Evolutionary conservation across 1,140 invertebrate species (phyloP).

Genomic region (Pseudomyrmex pallidus): DNA sequence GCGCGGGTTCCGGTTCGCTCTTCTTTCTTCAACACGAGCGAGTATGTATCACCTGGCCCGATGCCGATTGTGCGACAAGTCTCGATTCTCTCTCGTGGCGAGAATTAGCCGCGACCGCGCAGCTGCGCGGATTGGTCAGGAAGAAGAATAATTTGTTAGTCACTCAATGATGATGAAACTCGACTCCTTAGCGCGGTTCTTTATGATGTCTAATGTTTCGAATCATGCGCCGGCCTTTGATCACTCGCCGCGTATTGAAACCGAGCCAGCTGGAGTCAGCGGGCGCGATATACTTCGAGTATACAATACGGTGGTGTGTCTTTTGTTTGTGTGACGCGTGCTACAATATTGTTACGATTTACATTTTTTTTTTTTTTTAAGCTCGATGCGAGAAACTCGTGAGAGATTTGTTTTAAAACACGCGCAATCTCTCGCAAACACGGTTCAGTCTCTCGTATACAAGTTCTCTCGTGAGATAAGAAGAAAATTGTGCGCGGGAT

Average conservation of each 20-base stretch:
- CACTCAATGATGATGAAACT: slow-evolving; percentile 45
- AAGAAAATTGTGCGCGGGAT: neutral
- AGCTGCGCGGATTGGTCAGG: slow-evolving; percentile 33
- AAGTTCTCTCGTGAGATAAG: neutral
- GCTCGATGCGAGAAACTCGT: too few species aligned
- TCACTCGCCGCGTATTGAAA: slow-evolving; percentile 18
- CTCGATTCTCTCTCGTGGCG: slow-evolving; percentile 26
- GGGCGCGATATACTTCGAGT: neutral
- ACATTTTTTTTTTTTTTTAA: too few species aligned
- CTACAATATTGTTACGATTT: too few species aligned
- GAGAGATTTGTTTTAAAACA: too few species aligned
- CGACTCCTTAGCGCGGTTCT: slow-evolving; percentile 30
- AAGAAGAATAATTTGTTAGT: slow-evolving; percentile 34
- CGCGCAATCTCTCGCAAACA: too few species aligned
- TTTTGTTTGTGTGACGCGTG: too few species aligned
- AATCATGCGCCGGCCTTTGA: slow-evolving; percentile 27
- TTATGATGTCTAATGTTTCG: slow-evolving; percentile 12
- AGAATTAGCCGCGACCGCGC: slow-evolving; percentile 18
- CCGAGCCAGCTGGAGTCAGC: neutral
- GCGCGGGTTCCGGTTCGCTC: neutral
- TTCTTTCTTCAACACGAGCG: neutral
- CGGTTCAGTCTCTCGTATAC: neutral
- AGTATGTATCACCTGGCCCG: slow-evolving; percentile 27
- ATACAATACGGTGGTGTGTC: neutral
- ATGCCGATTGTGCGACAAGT: slow-evolving; percentile 4